Evolutionary conservation across 2,797 vertebrate species (phyloP), one percentile per base, ranked within the genome.

Genomic region (Notolabrus celidotus): DNA sequence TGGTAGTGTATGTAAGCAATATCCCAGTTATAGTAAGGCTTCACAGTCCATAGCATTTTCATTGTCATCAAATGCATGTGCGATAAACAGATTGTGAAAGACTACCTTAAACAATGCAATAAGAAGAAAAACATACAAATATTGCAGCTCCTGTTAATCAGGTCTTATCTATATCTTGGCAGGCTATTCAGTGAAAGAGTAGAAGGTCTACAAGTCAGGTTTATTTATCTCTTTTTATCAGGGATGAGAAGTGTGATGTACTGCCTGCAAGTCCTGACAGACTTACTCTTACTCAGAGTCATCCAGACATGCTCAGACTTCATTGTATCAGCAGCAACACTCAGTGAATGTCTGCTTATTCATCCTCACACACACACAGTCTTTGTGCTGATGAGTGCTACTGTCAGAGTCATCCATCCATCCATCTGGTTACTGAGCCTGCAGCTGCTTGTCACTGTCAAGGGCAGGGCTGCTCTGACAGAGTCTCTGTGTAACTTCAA

Each of bases 401-500:
- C 55, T 61, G 63, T 77, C 79, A 56, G 63, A 71, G 51, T 34
- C 33, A 41, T 69, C 61, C 51, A 1, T 69, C 61, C 51, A 1
- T 73, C 22, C 27, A 43, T 86, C 77, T 77, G 70, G 50, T 74
- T 54, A 20, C 39, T 29, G 47, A 77, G 55, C 38, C 72, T 80
- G 74, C 80, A 84, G 82, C 80, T 86, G 82, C 59, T 78, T 75
- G 79, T 78, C 71, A 68, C 50, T 62, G 54, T 80, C 56, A 47
- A 58, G 55, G 65, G 50, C 43, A 54, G 31, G 14, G n/a, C 47
- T 22, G 12, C 12, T 11, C 45, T 62, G 29, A 59, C 46, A 20
- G 54, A 68, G 25, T 41, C 36, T 53, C 66, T 54, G 42, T 55
- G 34, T 31, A 41, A 64, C 42, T 68, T 50, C 20, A 73, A 0